Evolutionary conservation across 2,113 vertebrate species (phyloP).

Genomic region (Calonectris borealis): DNA sequence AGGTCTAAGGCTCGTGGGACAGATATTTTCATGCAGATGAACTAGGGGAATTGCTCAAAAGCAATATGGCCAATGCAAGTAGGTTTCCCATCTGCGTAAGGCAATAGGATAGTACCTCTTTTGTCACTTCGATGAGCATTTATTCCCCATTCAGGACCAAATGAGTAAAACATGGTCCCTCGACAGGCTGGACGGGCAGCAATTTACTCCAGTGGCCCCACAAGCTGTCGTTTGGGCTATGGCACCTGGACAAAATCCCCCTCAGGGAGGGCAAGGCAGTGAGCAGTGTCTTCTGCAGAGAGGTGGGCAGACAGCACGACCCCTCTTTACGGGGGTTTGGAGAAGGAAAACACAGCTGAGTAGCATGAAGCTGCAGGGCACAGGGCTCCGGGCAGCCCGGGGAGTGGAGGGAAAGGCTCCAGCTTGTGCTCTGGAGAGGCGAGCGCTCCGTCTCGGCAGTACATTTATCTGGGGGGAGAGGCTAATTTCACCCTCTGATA

Average conservation of each 20-base stretch:
- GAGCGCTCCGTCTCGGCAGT: neutral
- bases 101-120: neutral
- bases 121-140: neutral
- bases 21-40: neutral
- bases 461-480: accelerated
- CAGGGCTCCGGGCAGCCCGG: neutral
- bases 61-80: neutral
- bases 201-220: neutral
- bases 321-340: accelerated
- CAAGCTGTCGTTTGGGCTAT: neutral
- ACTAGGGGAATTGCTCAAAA: neutral
- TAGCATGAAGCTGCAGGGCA: neutral
- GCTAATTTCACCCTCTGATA: neutral
- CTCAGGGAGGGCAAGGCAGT: neutral
- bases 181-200: neutral
- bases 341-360: neutral
- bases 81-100: neutral
- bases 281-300: neutral
- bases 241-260: neutral
- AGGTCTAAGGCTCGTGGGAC: neutral
- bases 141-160: neutral
- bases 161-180: neutral
- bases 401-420: neutral
- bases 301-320: neutral
- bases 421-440: neutral